These are phyloP conservation scores for Lepidurus arcticus DNA, from an alignment of 1,140 invertebrate species.

Conservation along the genomic window DNA sequence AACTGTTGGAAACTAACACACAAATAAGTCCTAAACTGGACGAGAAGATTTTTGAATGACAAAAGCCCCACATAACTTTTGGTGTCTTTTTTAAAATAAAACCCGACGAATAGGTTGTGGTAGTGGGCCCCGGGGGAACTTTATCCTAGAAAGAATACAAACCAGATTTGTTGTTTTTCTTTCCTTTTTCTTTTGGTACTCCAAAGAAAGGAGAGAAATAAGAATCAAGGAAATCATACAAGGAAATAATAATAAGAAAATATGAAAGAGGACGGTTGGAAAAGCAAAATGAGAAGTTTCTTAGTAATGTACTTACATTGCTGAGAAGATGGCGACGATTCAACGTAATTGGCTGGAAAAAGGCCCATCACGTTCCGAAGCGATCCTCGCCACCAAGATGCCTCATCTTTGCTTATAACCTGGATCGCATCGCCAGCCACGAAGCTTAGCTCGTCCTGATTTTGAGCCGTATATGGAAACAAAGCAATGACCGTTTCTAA, in stretches of 20 bases:
- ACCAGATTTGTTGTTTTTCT: slow-evolving; percentile 24
- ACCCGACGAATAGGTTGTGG: slow-evolving; percentile 7
- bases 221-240: slow-evolving; percentile 12
- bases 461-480: slow-evolving; percentile 86
- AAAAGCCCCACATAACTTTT: slow-evolving; percentile 13
- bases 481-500: slow-evolving; percentile 83
- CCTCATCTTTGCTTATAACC: slow-evolving; percentile 83
- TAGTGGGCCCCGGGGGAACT: slow-evolving; percentile 1
- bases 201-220: slow-evolving; percentile 31
- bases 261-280: neutral
- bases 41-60: neutral
- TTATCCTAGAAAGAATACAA: slow-evolving; percentile 23
- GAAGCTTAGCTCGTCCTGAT: slow-evolving; percentile 89
- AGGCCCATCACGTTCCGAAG: slow-evolving; percentile 76
- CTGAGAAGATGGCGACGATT: slow-evolving; percentile 55
- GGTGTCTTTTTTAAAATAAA: neutral
- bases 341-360: slow-evolving; percentile 89
- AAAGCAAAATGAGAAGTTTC: neutral
- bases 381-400: slow-evolving; percentile 94
- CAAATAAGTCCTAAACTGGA: neutral
- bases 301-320: slow-evolving; percentile 27
- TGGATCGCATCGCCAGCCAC: slow-evolving; percentile 89
- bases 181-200: neutral
- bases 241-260: slow-evolving; percentile 9
- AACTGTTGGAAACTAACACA: neutral